Evolutionary conservation across 2,888 invertebrate genomes (phyloP).

Genomic region (Aleiodes leptofemur): DNA sequence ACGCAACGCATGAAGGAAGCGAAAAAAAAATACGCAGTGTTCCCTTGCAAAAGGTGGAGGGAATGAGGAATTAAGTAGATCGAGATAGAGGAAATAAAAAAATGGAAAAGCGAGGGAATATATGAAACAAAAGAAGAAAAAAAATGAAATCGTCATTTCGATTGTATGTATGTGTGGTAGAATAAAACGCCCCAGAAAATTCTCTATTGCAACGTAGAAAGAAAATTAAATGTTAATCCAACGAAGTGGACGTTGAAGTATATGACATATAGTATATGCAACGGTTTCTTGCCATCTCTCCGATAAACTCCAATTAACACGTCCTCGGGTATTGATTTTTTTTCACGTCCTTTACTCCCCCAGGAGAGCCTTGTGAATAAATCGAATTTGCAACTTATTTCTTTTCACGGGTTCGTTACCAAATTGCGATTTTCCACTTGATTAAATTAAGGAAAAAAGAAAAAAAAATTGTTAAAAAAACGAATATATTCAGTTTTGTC

Average conservation of each 20-base stretch:
- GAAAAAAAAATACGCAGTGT: not conserved
- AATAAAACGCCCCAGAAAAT: not conserved
- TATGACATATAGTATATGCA: not conserved
- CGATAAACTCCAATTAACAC: slow-evolving; percentile 65
- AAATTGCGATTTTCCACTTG: too few relatives aligned
- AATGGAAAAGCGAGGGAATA: not conserved
- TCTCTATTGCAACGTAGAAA: not conserved
- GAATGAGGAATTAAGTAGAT: not conserved
- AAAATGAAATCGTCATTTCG: not conserved
- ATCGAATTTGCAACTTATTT: slow-evolving; percentile 1
- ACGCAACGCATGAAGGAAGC: not conserved
- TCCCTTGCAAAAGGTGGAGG: not conserved
- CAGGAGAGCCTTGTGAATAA: not conserved
- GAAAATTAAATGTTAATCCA: not conserved
- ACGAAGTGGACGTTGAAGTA: slow-evolving; percentile 16
- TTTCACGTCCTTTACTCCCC: slow-evolving; percentile 2
- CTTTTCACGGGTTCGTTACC: too few relatives aligned
- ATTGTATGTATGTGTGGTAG: not conserved
- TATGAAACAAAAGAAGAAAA: slow-evolving; percentile 4
- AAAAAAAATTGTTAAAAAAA: too few relatives aligned
- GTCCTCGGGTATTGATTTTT: slow-evolving; percentile 41
- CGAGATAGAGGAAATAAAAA: not conserved
- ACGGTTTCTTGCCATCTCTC: slow-evolving; percentile 54
- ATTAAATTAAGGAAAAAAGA: too few relatives aligned
- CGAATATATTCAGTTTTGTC: too few relatives aligned